A percentile compares a stretch with the other conserved stretches of the same genome.
phyloP scores from a whole-genome alignment of 1,140 invertebrate genomes.

The Oedothorax gibbosus region DNA sequence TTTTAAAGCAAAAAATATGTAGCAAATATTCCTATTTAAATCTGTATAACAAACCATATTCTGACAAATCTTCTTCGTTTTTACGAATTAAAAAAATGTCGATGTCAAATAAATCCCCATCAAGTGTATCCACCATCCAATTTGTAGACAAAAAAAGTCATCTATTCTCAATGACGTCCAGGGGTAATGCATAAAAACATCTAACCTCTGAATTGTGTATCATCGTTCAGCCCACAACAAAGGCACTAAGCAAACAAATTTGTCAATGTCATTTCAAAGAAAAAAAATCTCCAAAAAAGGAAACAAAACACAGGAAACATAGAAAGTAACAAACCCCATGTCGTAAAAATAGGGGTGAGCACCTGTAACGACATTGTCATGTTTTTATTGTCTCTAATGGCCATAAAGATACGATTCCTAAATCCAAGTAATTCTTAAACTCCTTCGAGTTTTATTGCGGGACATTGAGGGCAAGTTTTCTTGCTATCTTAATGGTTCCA shows the following conservation, averaged over 20 bases:
- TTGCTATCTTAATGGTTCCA: constrained; percentile 59
- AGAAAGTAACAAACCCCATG: constrained; percentile 35
- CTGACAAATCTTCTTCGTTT: no score
- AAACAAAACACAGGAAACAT: constrained; percentile 11
- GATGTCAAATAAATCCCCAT: no score
- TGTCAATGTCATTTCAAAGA: constrained; percentile 47
- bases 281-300: background rate
- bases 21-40: no score
- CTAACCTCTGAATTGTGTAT: no score
- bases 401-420: constrained; percentile 60
- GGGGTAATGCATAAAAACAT: no score
- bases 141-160: no score
- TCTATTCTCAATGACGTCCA: no score
- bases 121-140: no score
- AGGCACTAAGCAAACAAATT: constrained; percentile 27
- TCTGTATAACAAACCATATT: no score
- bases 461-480: constrained; percentile 36
- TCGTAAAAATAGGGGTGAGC: constrained; percentile 36
- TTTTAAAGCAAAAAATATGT: no score
- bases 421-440: constrained; percentile 59
- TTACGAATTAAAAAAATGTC: no score
- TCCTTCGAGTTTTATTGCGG: constrained; percentile 58
- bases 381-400: constrained; percentile 61
- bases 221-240: background rate
- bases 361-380: constrained; percentile 60